A percentile compares a stretch with the other conserved stretches of the same genome.
Evolutionary conservation across 2,113 vertebrate genomes (phyloP).

Genomic region (Lipotes vexillifer): DNA sequence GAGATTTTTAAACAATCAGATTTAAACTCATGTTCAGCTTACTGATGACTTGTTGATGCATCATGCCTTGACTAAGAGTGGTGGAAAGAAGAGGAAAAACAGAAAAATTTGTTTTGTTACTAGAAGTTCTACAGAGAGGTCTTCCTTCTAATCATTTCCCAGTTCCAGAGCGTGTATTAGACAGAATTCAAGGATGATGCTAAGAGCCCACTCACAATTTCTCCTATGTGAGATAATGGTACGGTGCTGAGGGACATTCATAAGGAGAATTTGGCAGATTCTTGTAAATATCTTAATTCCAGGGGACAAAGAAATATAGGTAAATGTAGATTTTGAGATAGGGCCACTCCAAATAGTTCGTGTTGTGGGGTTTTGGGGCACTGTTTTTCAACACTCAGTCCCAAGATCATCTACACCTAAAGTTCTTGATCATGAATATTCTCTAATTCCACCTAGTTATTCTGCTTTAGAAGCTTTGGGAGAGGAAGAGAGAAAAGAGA

Average conservation of each 20-base stretch:
- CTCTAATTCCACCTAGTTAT: neutral
- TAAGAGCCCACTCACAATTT: neutral
- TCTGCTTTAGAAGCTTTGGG: neutral
- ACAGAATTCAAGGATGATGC: neutral
- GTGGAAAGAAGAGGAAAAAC: neutral
- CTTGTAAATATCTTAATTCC: neutral
- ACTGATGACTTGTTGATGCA: neutral
- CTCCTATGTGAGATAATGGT: neutral
- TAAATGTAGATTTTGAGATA: neutral
- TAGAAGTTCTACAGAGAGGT: neutral
- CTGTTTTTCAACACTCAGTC: neutral
- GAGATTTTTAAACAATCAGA: neutral
- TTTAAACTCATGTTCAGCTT: neutral
- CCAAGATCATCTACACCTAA: neutral
- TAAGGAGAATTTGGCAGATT: neutral
- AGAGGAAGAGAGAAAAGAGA: no score
- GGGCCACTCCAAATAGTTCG: neutral
- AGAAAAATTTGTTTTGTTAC: neutral
- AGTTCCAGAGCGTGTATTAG: neutral
- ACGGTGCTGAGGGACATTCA: neutral
- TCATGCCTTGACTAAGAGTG: neutral
- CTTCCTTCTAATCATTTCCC: neutral
- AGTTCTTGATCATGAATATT: neutral
- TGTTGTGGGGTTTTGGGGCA: neutral
- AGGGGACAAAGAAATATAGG: neutral